phyloP scores from a whole-genome alignment of 2,888 invertebrate species.

The Rotaria magnacalcarata region DNA sequence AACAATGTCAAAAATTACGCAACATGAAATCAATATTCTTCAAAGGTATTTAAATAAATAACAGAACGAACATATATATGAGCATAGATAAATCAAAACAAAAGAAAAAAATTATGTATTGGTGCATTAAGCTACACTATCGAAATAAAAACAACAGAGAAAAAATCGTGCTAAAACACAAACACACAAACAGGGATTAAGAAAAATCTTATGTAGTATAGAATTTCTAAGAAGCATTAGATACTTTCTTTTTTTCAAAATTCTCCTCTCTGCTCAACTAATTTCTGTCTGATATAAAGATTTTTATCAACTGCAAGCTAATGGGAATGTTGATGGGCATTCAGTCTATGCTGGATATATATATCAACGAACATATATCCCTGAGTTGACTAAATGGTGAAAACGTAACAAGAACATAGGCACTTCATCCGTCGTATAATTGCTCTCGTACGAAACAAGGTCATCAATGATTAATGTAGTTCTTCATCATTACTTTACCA shows the following conservation, averaged over 20 bases:
- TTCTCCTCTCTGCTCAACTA: not conserved
- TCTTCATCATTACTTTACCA: not conserved
- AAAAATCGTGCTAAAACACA: not conserved
- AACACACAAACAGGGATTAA: not conserved
- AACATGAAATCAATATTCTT: not conserved
- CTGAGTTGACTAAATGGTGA: constrained; percentile 1
- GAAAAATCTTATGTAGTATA: not conserved
- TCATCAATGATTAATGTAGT: not conserved
- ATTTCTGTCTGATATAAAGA: not conserved
- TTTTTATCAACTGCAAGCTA: not conserved
- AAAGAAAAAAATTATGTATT: not conserved
- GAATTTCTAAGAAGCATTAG: not conserved
- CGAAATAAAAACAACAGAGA: not conserved
- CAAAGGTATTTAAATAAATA: not conserved
- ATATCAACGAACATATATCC: constrained; percentile 1
- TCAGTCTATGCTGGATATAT: not conserved
- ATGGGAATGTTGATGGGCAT: constrained; percentile 19
- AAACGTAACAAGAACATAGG: not conserved
- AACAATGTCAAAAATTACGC: not conserved
- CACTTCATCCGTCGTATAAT: not conserved
- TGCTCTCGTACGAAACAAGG: not conserved
- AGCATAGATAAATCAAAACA: not conserved
- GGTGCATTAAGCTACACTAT: not conserved
- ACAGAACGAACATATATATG: not conserved
- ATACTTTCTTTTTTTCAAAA: not conserved